phyloP scores from a whole-genome alignment of 2,113 vertebrate species.

The Lepus timidus region DNA sequence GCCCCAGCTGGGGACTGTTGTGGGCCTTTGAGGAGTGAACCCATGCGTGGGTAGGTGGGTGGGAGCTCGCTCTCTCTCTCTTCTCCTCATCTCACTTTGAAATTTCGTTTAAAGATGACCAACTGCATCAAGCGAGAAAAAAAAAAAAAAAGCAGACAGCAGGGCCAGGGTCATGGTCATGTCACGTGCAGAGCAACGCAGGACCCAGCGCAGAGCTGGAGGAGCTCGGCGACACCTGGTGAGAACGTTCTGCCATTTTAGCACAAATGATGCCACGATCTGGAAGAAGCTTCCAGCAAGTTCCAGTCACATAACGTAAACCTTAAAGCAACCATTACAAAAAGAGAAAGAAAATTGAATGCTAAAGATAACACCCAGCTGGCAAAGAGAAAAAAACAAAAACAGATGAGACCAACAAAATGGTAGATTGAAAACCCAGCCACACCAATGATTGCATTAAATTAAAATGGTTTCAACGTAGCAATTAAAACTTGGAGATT shows the following conservation, averaged over 20 bases:
- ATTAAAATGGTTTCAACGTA: not conserved
- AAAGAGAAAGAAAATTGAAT: not conserved
- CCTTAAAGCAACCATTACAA: not conserved
- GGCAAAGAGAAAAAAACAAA: not conserved
- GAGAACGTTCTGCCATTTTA: not conserved
- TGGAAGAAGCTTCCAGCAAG: not conserved
- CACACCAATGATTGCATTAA: not conserved
- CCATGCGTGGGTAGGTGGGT: too few relatives aligned
- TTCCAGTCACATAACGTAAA: not conserved
- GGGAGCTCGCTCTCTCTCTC: too few relatives aligned
- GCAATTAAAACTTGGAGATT: constrained; percentile 38
- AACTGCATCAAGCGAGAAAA: not conserved
- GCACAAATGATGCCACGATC: not conserved
- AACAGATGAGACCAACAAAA: not conserved
- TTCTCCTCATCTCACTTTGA: not conserved
- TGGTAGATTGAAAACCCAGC: not conserved
- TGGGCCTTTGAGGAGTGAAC: too few relatives aligned
- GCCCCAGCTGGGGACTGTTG: too few relatives aligned
- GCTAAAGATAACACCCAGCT: not conserved
- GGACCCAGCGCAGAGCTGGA: not conserved
- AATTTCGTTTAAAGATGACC: constrained; percentile 21
- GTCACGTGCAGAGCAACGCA: not conserved
- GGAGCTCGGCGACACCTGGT: too few relatives aligned
- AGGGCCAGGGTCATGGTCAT: too few relatives aligned
- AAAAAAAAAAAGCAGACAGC: not conserved